A percentile compares a stretch with the other conserved stretches of the same genome.
Evolutionary conservation across 2,888 invertebrate species (phyloP).

Genomic region (Cactoblastis cactorum): DNA sequence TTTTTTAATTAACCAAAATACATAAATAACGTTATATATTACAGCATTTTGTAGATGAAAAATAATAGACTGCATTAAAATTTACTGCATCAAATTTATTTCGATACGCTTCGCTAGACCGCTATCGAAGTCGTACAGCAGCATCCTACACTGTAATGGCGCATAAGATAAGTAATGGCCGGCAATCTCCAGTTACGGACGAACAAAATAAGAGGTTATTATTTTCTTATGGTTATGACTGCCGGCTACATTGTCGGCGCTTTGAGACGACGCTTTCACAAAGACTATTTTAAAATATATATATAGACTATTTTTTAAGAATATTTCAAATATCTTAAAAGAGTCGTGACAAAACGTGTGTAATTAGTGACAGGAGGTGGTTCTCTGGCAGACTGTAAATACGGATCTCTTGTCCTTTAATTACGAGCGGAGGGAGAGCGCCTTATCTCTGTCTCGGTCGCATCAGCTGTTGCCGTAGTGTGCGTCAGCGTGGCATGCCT

Average conservation of each 20-base stretch:
- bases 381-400: conserved; percentile 17
- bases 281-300: neutral
- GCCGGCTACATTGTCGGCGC: conserved; percentile 5
- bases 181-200: conserved; percentile 7
- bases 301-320: neutral
- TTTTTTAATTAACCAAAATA: neutral
- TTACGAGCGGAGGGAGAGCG: conserved; percentile 24
- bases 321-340: neutral
- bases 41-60: neutral
- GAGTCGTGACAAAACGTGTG: neutral
- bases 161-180: conserved; percentile 9
- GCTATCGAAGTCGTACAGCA: conserved; percentile 4
- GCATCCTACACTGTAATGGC: conserved; percentile 11
- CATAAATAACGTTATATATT: neutral
- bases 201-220: conserved; percentile 10
- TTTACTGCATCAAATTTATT: neutral
- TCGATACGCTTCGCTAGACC: neutral
- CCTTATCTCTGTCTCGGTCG: conserved; percentile 28
- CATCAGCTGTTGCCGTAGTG: conserved; percentile 43
- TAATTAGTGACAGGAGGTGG: conserved; percentile 1
- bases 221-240: conserved; percentile 11
- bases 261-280: conserved; percentile 5
- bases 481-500: conserved; percentile 27
- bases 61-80: neutral
- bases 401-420: conserved; percentile 23